Conservation (phyloP, 2,797 vertebrate genomes). For the Epinephelus malabaricus region DNA sequence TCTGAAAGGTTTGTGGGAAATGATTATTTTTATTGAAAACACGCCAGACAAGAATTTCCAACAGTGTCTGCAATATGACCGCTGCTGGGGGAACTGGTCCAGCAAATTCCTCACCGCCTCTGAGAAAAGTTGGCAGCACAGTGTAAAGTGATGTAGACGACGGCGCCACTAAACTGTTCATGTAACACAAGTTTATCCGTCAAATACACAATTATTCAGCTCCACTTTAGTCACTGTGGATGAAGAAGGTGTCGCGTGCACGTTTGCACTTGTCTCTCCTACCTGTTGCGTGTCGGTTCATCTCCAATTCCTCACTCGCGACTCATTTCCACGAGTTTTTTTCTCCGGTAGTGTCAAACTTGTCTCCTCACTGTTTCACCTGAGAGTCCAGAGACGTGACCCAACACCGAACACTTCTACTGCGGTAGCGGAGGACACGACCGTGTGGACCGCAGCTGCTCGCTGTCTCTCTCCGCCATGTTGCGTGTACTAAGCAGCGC, state of each 20-base stretch:
- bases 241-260: not conserved
- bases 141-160: not conserved
- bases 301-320: constrained; percentile 31
- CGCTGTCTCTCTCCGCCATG: constrained; percentile 71
- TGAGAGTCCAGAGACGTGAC: not conserved
- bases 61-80: not conserved
- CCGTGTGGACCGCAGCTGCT: not conserved
- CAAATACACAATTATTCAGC: not conserved
- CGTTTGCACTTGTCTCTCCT: constrained; percentile 57
- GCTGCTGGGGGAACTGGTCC: constrained; percentile 14
- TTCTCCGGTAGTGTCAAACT: not conserved
- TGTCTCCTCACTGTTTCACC: too few species aligned
- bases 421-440: not conserved
- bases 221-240: not conserved
- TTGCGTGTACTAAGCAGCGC: constrained; percentile 16
- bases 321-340: not conserved
- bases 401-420: not conserved
- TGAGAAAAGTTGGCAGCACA: not conserved
- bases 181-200: fast-evolving
- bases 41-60: constrained; percentile 20
- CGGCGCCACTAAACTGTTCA: too few species aligned
- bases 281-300: constrained; percentile 79
- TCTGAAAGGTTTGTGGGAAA: constrained; percentile 64
- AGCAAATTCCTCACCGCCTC: constrained; percentile 22
- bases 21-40: constrained; percentile 41